Base-by-base conservation (phyloP, 37 sponge, comb jelly and placozoan genomes). In the Axinella damicornis region DNA sequence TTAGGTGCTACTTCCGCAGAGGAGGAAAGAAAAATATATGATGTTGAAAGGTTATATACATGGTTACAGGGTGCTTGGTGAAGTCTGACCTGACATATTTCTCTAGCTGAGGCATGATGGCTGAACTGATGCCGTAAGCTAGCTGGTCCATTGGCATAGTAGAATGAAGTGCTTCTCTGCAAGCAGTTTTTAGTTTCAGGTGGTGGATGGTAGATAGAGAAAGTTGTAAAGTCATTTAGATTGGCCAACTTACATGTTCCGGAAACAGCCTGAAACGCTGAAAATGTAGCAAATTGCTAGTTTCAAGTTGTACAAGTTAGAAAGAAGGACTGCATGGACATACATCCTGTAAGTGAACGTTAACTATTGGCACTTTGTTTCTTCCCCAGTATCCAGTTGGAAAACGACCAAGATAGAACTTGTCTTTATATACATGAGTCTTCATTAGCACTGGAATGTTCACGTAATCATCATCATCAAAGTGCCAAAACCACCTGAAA, bases 381-480 rank as follows among this genome's bases (percentile, higher is more conserved):
- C 20, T 31, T 30, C 37, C 56, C 5, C 78, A 22, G 70, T 9
- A 9, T 46, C 9, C 9, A 9, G 6, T 46, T 46, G 79, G 60
- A 73, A 79, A 79, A 61, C 65, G 65, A 30, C 87, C 87, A 71
- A 86, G 71, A 55, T 86, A 86, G 12, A 81, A 36, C n/a, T 71
- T 25, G 21, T 82, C 78, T 20, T 71, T 57, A 1, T n/a, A 15
- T 21, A 71, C 80, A 20, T 83, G 64, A 0, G 78, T 40, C 17
- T 18, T 5, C 19, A 78, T 30, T 22, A 89, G 69, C 28, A 17
- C 58, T 12, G 59, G 58, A 52, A 70, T 46, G 69, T 89, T 89
- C 36, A 89, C 73, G 69, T 89, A 89, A 13, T 73, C 74, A 72
- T 89, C 90, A 84, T 89, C 90, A 83, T 89, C 90, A 67, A 89